These are phyloP conservation scores for Balaeniceps rex DNA, from an alignment of 2,113 vertebrate species.

Conservation along the genomic window DNA sequence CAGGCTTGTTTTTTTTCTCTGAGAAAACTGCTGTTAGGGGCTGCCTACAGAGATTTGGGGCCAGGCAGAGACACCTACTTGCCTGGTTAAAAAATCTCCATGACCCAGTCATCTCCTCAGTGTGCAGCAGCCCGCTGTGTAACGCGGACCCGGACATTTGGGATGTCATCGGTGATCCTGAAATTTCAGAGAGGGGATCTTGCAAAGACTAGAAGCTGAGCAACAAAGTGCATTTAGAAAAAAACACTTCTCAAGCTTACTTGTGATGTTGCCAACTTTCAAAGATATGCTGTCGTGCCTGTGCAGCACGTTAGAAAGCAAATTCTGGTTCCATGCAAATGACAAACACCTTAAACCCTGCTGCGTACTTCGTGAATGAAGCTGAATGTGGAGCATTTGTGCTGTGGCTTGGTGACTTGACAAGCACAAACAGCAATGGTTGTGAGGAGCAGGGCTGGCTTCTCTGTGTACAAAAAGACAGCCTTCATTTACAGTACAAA, in stretches of 20 bases:
- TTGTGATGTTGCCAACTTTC: background rate
- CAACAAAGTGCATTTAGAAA: background rate
- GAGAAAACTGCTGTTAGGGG: background rate
- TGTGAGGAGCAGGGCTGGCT: background rate
- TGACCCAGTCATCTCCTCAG: background rate
- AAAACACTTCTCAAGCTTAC: background rate
- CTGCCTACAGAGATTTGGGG: background rate
- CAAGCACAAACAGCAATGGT: slow-evolving; percentile 7
- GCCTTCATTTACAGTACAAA: slow-evolving; percentile 26
- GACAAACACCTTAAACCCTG: background rate
- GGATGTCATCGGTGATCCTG: background rate
- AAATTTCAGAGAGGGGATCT: background rate
- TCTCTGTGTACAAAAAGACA: background rate
- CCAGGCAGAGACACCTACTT: background rate
- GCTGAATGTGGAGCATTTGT: background rate
- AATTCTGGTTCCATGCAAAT: background rate
- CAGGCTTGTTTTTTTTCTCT: background rate
- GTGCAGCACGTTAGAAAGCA: background rate
- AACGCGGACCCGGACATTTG: fast-evolving
- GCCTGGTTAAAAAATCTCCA: background rate
- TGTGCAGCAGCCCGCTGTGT: background rate
- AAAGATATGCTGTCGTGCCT: background rate
- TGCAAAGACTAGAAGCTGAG: background rate
- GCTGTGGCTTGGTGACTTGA: background rate
- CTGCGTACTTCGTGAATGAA: background rate